Conservation (phyloP, 2,888 invertebrate species). For the Theristus sp. region DNA sequence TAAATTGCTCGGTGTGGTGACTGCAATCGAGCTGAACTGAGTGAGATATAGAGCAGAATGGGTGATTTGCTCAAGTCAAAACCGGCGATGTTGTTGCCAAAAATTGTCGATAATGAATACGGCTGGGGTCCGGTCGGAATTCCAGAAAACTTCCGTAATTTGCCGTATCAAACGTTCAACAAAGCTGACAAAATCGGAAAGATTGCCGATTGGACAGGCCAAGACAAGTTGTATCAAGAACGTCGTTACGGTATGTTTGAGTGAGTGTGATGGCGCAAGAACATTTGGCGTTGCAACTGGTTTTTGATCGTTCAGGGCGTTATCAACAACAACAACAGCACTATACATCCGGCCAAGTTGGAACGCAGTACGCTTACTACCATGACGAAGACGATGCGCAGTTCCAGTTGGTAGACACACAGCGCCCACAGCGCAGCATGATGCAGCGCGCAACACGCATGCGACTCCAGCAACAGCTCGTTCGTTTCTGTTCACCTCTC, state of each 20-base stretch:
- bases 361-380: slow-evolving; percentile 90
- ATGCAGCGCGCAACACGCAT: slow-evolving; percentile 5
- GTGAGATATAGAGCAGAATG: not conserved
- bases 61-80: not conserved
- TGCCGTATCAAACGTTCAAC: slow-evolving; percentile 97
- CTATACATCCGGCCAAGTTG: slow-evolving; percentile 30
- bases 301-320: too few relatives aligned
- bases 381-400: slow-evolving; percentile 97
- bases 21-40: not conserved
- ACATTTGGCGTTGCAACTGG: too few relatives aligned
- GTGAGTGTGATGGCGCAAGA: too few relatives aligned
- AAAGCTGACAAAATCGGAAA: slow-evolving; percentile 95
- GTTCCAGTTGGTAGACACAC: slow-evolving; percentile 58
- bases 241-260: slow-evolving; percentile 51
- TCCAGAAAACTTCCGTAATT: slow-evolving; percentile 78
- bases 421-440: slow-evolving; percentile 5
- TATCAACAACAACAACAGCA: not conserved
- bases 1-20: too few relatives aligned
- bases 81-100: slow-evolving; percentile 7
- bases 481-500: too few relatives aligned
- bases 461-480: slow-evolving; percentile 4
- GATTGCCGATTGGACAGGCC: slow-evolving; percentile 87
- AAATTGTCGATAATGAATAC: slow-evolving; percentile 43
- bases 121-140: slow-evolving; percentile 95
- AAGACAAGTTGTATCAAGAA: slow-evolving; percentile 50